Base-by-base conservation (phyloP, 2,797 vertebrate genomes). In the Florisuga fusca region DNA sequence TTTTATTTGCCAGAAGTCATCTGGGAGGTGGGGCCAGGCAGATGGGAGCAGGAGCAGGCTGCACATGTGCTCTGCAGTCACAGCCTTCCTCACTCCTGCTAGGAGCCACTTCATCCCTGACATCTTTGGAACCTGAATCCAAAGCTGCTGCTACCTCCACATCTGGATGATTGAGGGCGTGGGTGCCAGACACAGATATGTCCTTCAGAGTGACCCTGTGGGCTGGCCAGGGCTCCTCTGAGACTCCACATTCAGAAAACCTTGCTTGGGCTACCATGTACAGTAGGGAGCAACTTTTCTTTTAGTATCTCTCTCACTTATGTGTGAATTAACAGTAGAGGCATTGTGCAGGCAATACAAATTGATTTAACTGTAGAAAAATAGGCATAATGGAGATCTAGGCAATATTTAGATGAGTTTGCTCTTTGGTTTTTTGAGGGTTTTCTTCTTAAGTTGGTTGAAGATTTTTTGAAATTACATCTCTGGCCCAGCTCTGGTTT, bases 381-480 rank as follows among this genome's bases (percentile, higher is more conserved):
- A 34, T 1, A 81, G 10, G 33, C 26, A 7, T 6, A 58, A 26
- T 4, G 17, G 23, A 27, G 23, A 26, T 66, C 50, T 38, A 29
- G 10, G 16, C 21, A 31, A 27, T 78, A 34, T 62, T 87, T 38
- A 48, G 55, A 50, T 46, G 2, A 57, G 17, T 46, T 74, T 59
- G 12, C 3, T n/a, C 8, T 10, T 50, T 46, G 46, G 7, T 23
- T 88, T 58, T 43, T 3, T 21, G 75, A 27, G 12, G 29, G 12
- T 2, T 3, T 21, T 45, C 48, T 50, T 50, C 21, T 50, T 78
- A 31, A 10, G 12, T 55, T 72, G 8, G 7, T 43, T 14, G 6
- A 4, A 0, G 0, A 0, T 41, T 29, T 71, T 68, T 33, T 75
- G 0, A 6, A 67, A 83, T 63, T 48, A 10, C 15, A 38, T 6